Percentiles rank a stretch among this genome's conserved stretches.
Conservation (phyloP, 2,113 vertebrate genomes). For the Chloebia gouldiae region DNA sequence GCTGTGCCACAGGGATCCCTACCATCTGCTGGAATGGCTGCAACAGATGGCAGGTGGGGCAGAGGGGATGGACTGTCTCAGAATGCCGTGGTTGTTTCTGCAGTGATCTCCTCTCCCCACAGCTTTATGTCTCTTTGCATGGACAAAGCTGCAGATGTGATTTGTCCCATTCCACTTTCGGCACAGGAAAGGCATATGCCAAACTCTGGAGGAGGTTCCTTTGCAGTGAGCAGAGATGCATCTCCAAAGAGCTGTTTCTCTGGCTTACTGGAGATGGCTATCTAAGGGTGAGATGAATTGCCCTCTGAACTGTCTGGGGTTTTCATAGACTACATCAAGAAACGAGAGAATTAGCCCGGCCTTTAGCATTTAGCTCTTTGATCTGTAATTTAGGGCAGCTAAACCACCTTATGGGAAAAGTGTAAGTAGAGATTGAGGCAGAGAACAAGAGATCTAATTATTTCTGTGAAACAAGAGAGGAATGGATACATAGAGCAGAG, state of each 20-base stretch:
- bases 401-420: background rate
- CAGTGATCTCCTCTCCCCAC: background rate
- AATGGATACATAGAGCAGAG: background rate
- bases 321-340: background rate
- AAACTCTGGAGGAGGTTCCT: background rate
- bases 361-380: conserved; percentile 17
- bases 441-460: background rate
- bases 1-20: background rate
- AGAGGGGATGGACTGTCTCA: background rate
- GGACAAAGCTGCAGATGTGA: background rate
- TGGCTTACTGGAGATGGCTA: conserved; percentile 18
- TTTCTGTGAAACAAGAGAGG: background rate
- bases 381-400: conserved; percentile 1
- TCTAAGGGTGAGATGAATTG: background rate
- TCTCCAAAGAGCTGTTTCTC: conserved; percentile 10
- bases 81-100: background rate
- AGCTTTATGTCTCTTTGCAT: background rate
- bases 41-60: background rate
- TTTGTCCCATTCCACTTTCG: background rate
- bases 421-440: background rate
- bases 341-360: background rate
- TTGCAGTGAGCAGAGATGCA: background rate
- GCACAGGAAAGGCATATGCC: background rate
- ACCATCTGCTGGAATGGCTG: background rate
- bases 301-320: background rate